Conservation (phyloP, 2,888 invertebrate genomes). For the Phymatocera aterrima region DNA sequence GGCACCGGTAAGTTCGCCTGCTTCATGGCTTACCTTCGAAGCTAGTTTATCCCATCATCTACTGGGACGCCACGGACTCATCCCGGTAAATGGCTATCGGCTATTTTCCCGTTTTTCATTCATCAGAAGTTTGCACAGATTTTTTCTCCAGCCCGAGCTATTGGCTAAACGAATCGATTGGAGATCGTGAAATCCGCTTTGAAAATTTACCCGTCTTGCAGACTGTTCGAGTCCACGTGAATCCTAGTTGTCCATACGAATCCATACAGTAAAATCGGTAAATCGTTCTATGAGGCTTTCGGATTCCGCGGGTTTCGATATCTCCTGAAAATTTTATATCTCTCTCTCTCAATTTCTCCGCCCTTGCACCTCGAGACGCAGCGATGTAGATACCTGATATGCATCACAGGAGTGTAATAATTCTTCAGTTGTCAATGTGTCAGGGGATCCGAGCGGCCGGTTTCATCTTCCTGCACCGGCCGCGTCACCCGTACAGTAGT, state of each 20-base stretch:
- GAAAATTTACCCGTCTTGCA: not conserved
- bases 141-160: too few species aligned
- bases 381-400: constrained; percentile 17
- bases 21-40: not conserved
- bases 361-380: not conserved
- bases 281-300: not conserved
- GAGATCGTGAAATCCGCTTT: not conserved
- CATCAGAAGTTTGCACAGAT: too few species aligned
- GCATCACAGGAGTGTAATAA: constrained; percentile 46
- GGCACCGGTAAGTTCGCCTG: constrained; percentile 56
- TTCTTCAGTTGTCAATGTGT: constrained; percentile 49
- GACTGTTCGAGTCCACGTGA: not conserved
- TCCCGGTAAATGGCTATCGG: too few species aligned
- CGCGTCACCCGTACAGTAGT: constrained; percentile 28
- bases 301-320: not conserved
- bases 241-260: not conserved
- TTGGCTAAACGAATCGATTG: too few species aligned
- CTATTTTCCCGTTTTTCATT: too few species aligned
- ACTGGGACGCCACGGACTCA: too few species aligned
- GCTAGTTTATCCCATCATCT: too few species aligned
- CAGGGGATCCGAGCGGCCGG: constrained; percentile 22
- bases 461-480: constrained; percentile 17
- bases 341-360: constrained; percentile 1
- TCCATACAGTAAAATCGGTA: not conserved
- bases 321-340: not conserved